phyloP scores from a whole-genome alignment of 30 jellyfish, hydroid and myxozoan species.

The Aurelia aurita complex sp. Pacific region DNA sequence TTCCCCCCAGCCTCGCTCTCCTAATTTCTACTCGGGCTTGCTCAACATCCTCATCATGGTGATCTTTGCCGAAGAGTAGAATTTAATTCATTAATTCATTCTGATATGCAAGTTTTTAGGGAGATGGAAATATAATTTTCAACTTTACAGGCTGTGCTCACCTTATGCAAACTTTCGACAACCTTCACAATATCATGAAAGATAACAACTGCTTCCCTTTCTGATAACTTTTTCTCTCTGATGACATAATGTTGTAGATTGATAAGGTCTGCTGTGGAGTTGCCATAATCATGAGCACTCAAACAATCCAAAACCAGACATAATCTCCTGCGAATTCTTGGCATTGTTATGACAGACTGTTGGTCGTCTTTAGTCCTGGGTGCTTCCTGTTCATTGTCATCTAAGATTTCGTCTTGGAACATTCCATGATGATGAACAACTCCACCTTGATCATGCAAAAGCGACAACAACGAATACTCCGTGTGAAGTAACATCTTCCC shows the following conservation, averaged over 20 bases:
- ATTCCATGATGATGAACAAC: slow-evolving; percentile 95
- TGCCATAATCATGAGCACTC: slow-evolving; percentile 88
- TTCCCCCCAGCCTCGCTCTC: too few species aligned
- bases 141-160: background rate
- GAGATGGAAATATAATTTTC: too few species aligned
- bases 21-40: too few species aligned
- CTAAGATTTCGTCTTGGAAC: slow-evolving; percentile 92
- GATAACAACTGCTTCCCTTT: slow-evolving; percentile 88
- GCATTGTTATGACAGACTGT: slow-evolving; percentile 6
- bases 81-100: too few species aligned
- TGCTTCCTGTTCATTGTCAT: slow-evolving; percentile 59
- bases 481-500: slow-evolving; percentile 95
- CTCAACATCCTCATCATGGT: too few species aligned
- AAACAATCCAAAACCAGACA: slow-evolving; percentile 94
- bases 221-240: slow-evolving; percentile 85
- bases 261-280: slow-evolving; percentile 80
- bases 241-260: slow-evolving; percentile 94
- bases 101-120: too few species aligned
- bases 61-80: too few species aligned
- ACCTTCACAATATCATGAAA: slow-evolving; percentile 83
- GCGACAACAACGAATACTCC: slow-evolving; percentile 87
- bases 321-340: slow-evolving; percentile 74
- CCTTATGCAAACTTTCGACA: slow-evolving; percentile 89
- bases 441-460: slow-evolving; percentile 89
- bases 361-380: slow-evolving; percentile 46